A percentile compares a stretch with the other conserved stretches of the same genome.
Conservation (phyloP, 2,113 vertebrate species). For the Hipposideros armiger region DNA sequence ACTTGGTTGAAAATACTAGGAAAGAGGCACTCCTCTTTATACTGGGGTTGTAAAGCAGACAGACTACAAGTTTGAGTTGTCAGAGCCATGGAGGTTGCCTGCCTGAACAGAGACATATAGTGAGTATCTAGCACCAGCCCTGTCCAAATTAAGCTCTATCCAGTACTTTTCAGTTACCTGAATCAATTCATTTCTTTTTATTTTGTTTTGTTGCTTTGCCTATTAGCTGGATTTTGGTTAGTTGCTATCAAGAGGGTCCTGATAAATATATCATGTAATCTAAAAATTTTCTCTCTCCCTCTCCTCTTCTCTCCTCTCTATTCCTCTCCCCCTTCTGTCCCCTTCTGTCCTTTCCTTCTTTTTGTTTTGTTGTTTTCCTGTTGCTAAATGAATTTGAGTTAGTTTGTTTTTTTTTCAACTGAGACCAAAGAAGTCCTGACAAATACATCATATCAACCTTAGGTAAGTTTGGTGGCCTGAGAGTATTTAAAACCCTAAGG, state of each 20-base stretch:
- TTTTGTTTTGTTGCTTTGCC: conserved; percentile 30
- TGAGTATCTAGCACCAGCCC: not conserved
- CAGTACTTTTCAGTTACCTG: not conserved
- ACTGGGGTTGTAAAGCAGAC: not conserved
- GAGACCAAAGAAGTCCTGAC: not conserved
- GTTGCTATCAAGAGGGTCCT: not conserved
- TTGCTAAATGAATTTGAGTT: conserved; percentile 19
- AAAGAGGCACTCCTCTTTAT: not conserved
- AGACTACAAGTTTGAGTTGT: not conserved
- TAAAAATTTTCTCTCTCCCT: not conserved
- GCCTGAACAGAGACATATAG: not conserved
- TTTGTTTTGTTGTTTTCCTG: not conserved
- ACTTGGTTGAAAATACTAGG: not conserved
- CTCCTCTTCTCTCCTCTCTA: not conserved
- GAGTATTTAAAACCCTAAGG: conserved; percentile 16
- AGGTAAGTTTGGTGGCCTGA: not conserved
- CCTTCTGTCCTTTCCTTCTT: not conserved
- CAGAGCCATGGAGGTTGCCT: not conserved
- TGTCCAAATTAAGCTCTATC: not conserved
- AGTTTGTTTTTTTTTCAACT: conserved; percentile 25
- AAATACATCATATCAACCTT: not conserved
- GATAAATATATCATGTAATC: not conserved
- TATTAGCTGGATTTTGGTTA: not conserved
- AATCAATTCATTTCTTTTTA: not conserved
- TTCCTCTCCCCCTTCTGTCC: not conserved